These are phyloP conservation scores for Prolemur simus DNA, from an alignment of 2,113 vertebrate genomes.

Conservation along the genomic window DNA sequence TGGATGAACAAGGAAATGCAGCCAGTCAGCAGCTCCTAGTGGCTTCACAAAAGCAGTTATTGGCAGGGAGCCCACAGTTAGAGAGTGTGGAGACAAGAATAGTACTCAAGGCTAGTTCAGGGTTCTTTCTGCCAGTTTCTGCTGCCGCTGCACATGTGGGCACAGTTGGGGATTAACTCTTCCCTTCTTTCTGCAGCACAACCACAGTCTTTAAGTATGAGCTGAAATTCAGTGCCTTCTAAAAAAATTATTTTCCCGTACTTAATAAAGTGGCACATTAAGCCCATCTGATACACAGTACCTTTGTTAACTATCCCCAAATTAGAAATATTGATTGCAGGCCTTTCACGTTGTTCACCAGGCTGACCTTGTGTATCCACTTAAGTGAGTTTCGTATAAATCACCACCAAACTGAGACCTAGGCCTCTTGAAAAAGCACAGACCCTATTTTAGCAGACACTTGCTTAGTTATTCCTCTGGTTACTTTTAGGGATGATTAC, in stretches of 20 bases:
- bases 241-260: not conserved
- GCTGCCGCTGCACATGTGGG: constrained; percentile 67
- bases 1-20: constrained; percentile 65
- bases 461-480: constrained; percentile 7
- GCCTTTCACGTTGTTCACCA: not conserved
- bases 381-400: not conserved
- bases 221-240: constrained; percentile 21
- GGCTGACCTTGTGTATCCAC: not conserved
- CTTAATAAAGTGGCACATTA: constrained; percentile 23
- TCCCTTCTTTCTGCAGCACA: not conserved
- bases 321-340: constrained; percentile 16
- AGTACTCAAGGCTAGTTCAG: constrained; percentile 70
- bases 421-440: constrained; percentile 1
- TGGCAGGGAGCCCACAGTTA: constrained; percentile 69
- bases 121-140: constrained; percentile 55
- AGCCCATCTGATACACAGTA: not conserved
- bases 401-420: not conserved
- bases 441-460: constrained; percentile 24
- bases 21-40: constrained; percentile 73
- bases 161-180: constrained; percentile 51
- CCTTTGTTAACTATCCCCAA: not conserved
- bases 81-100: constrained; percentile 65
- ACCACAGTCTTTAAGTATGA: not conserved
- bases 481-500: not conserved
- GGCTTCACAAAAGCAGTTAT: constrained; percentile 68